Evolutionary conservation across 2,888 invertebrate species (phyloP).

Genomic region (Pharmacophagus antenor): DNA sequence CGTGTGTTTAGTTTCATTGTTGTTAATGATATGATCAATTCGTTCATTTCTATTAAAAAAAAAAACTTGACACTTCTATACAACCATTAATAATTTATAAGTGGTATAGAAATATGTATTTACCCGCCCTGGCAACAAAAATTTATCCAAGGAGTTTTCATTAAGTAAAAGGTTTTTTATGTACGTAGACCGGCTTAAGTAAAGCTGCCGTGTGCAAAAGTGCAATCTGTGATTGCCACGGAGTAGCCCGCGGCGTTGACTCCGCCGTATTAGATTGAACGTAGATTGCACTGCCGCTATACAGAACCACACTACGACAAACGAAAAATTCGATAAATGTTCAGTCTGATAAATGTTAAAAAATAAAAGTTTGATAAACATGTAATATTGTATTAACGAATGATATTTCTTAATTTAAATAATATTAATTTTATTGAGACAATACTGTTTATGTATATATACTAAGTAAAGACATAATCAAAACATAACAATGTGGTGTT

Average conservation of each 20-base stretch:
- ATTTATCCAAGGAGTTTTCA: slow-evolving; percentile 13
- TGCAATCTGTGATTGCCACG: slow-evolving; percentile 17
- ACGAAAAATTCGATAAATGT: background rate
- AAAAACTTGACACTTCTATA: background rate
- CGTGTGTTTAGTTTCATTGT: too few species aligned
- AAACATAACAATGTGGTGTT: too few species aligned
- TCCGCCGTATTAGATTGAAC: slow-evolving; percentile 12
- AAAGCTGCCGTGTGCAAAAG: background rate
- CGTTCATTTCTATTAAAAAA: background rate
- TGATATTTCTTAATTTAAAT: too few species aligned
- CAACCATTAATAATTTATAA: background rate
- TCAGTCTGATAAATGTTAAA: too few species aligned
- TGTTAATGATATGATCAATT: too few species aligned
- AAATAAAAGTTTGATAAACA: too few species aligned
- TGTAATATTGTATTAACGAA: too few species aligned
- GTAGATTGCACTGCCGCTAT: background rate
- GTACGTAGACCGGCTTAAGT: background rate
- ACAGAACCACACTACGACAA: background rate
- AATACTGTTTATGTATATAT: too few species aligned
- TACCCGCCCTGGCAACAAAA: background rate
- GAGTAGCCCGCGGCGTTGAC: background rate
- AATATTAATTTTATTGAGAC: too few species aligned
- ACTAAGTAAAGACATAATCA: too few species aligned
- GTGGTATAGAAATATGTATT: background rate
- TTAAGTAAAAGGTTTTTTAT: slow-evolving; percentile 11